Percentiles rank a stretch among this genome's conserved stretches.
Evolutionary conservation across 2,113 vertebrate species (phyloP).

Genomic region (Euleptes europaea): DNA sequence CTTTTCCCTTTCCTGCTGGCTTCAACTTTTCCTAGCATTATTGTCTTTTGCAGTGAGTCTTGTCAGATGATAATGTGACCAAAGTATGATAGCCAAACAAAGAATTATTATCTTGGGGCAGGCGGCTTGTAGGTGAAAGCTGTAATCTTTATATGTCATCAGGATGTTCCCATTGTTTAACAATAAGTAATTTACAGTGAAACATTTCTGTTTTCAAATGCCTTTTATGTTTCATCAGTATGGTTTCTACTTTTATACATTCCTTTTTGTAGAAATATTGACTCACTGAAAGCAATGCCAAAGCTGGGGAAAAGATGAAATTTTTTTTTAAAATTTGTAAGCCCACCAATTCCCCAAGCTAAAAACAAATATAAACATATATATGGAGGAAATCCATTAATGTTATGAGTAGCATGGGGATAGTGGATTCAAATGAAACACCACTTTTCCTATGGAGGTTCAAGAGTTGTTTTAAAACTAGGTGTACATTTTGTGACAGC

Average conservation of each 20-base stretch:
- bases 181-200: background rate
- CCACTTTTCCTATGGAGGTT: background rate
- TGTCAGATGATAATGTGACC: too few relatives aligned
- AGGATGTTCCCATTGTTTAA: background rate
- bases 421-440: background rate
- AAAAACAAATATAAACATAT: background rate
- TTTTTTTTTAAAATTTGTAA: too few relatives aligned
- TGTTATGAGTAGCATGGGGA: background rate
- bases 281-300: background rate
- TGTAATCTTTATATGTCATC: background rate
- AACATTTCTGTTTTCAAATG: background rate
- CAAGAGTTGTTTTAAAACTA: background rate
- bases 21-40: too few relatives aligned
- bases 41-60: too few relatives aligned
- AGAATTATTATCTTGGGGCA: background rate
- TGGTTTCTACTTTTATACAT: background rate
- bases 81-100: too few relatives aligned
- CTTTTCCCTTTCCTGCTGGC: too few relatives aligned
- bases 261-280: background rate
- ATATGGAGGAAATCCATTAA: slow-evolving; percentile 6
- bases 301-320: background rate
- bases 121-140: background rate
- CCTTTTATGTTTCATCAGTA: background rate
- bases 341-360: too few relatives aligned
- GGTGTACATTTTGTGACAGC: background rate